These are phyloP conservation scores for Agapostemon virescens DNA, from an alignment of 2,888 invertebrate species.

Conservation along the genomic window DNA sequence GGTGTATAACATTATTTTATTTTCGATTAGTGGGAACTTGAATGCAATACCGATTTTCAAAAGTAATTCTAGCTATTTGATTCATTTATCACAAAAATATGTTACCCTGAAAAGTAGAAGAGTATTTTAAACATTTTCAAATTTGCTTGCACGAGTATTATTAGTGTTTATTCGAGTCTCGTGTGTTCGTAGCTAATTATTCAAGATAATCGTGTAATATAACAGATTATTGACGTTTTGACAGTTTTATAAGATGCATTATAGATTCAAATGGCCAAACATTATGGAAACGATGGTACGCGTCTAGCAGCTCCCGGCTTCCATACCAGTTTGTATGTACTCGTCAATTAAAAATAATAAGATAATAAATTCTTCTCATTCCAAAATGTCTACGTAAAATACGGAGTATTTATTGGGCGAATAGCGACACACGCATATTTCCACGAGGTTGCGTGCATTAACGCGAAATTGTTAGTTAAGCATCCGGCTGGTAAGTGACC, in stretches of 20 bases:
- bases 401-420: too few relatives aligned
- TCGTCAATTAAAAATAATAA: too few relatives aligned
- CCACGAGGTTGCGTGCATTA: neutral
- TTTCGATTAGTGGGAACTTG: neutral
- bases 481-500: neutral
- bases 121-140: neutral
- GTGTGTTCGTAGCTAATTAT: neutral
- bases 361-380: neutral
- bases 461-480: neutral
- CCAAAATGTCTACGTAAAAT: neutral
- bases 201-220: neutral
- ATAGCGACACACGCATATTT: neutral
- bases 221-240: neutral
- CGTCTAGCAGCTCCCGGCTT: too few relatives aligned
- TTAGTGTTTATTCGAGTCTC: neutral
- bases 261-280: neutral
- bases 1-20: constrained; percentile 12
- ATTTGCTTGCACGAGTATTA: neutral
- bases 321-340: too few relatives aligned
- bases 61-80: neutral
- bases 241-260: neutral
- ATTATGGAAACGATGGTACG: too few relatives aligned
- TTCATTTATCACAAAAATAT: too few relatives aligned
- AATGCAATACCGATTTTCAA: too few relatives aligned
- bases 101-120: neutral